These are phyloP conservation scores for Pseudorhiza aurosa DNA, from an alignment of 30 jellyfish, hydroid and myxozoan species.

Conservation along the genomic window DNA sequence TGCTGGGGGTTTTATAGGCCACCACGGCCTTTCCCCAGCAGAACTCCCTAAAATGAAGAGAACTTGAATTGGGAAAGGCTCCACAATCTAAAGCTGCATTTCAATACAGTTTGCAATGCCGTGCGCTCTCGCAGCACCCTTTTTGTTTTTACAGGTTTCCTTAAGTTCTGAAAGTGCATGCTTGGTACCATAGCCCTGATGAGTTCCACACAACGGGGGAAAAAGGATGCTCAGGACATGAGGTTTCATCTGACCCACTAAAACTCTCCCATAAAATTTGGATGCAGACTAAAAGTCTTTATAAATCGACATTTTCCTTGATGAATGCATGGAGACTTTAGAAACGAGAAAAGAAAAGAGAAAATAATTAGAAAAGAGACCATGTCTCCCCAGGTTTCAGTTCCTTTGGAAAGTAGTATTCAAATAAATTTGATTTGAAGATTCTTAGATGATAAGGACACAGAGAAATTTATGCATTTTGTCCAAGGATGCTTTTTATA, in stretches of 20 bases:
- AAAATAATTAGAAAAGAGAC: no score
- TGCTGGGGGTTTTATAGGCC: no score
- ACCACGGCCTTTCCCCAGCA: no score
- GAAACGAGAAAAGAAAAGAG: background rate
- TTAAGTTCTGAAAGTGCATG: background rate
- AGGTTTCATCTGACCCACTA: background rate
- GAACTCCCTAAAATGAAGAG: no score
- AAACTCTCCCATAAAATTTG: background rate
- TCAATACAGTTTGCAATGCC: no score
- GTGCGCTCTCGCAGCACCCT: no score
- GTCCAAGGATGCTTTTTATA: background rate
- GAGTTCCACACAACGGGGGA: background rate
- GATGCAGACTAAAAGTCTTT: background rate
- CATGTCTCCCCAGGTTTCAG: background rate
- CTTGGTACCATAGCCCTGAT: background rate
- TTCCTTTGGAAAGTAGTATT: constrained; percentile 19
- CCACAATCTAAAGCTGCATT: no score
- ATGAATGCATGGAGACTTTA: background rate
- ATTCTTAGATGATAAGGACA: constrained; percentile 13
- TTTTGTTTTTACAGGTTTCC: background rate
- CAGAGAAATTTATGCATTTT: constrained; percentile 17
- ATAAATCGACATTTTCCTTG: no score
- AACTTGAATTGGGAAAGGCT: no score
- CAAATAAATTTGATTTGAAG: constrained; percentile 2
- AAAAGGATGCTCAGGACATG: background rate